Conservation (phyloP, 2,888 invertebrate genomes). For the Hydraecia micacea region DNA sequence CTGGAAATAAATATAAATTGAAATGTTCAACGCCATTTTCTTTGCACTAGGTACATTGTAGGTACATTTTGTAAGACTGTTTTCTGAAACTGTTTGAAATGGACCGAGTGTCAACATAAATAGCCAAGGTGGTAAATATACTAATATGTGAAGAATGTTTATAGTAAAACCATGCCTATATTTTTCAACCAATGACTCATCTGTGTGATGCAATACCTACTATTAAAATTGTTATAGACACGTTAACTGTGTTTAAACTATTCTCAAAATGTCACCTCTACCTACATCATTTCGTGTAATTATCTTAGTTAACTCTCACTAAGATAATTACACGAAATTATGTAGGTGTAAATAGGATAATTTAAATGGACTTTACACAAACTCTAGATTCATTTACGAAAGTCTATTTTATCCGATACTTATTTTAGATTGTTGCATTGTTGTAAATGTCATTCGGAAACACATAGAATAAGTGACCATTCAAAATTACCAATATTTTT, state of each 20-base stretch:
- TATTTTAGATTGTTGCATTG: background rate
- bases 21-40: background rate
- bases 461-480: background rate
- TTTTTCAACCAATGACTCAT: conserved; percentile 37
- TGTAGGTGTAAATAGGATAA: conserved; percentile 5
- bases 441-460: background rate
- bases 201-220: conserved; percentile 31
- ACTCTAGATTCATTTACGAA: background rate
- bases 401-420: too few species aligned
- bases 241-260: conserved; percentile 2
- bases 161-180: conserved; percentile 48
- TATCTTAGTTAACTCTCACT: too few species aligned
- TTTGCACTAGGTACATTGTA: too few species aligned
- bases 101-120: background rate
- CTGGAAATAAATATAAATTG: background rate
- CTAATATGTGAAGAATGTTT: conserved; percentile 48
- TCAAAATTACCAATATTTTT: background rate
- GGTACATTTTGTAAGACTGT: background rate
- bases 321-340: too few species aligned
- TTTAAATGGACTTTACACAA: background rate
- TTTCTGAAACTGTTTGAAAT: background rate
- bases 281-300: background rate
- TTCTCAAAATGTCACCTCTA: conserved; percentile 3
- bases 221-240: conserved; percentile 13
- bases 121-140: background rate